Conservation (phyloP, 2,888 invertebrate species). For the Pachycephus smyrnensis region DNA sequence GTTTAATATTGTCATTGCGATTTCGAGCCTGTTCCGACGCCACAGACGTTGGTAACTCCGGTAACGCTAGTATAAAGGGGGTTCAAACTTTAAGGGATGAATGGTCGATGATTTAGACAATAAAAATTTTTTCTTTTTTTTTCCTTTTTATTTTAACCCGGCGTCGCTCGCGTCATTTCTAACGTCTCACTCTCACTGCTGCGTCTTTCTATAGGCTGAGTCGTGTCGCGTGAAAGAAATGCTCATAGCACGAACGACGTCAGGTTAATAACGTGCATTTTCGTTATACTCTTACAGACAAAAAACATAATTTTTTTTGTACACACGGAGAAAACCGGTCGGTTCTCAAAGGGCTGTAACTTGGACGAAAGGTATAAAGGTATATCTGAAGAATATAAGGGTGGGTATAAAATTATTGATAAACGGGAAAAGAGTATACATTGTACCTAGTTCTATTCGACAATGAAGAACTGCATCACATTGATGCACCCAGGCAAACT, state of each 20-base stretch:
- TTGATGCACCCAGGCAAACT: conserved; percentile 29
- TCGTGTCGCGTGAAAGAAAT: too few relatives aligned
- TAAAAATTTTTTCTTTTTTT: too few relatives aligned
- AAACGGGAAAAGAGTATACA: neutral
- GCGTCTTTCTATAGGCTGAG: too few relatives aligned
- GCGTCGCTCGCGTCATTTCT: too few relatives aligned
- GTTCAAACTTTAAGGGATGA: neutral
- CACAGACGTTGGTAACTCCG: neutral
- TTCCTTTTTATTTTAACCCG: too few relatives aligned
- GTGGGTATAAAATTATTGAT: neutral
- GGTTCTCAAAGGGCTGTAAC: neutral
- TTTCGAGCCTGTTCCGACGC: conserved; percentile 13
- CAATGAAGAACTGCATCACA: neutral
- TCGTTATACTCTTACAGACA: neutral
- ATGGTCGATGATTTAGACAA: too few relatives aligned
- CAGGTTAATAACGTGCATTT: neutral
- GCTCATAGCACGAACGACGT: too few relatives aligned
- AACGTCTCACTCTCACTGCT: too few relatives aligned
- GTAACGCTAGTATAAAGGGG: neutral
- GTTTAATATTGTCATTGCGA: conserved; percentile 41
- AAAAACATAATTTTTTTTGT: neutral
- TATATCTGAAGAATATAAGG: neutral
- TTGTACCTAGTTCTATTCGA: neutral
- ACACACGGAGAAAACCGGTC: neutral
- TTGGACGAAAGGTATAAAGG: neutral